Evolutionary conservation across 2,113 vertebrate genomes (phyloP), one percentile per base, ranked within the genome.

Genomic region (Onychorhynchus coronatus): DNA sequence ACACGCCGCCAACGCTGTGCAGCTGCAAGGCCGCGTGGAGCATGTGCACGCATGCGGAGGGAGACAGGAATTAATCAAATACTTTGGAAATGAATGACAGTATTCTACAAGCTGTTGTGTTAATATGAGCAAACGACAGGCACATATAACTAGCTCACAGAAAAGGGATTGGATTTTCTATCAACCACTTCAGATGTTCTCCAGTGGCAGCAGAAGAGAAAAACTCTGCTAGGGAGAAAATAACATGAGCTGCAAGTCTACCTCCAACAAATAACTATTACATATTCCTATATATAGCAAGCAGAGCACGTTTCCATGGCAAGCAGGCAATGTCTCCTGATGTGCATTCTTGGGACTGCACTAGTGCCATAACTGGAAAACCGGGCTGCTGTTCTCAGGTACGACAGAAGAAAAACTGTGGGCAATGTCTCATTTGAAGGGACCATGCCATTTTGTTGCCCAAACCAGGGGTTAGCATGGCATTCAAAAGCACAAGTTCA

Each of bases 1-100:
- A 72, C 61, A 39, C 0, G 1, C 11, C 0, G 3, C 42, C 2
- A 6, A 55, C 0, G 0, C 31, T 0, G 0, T 22, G 52, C 88
- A 74, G 75, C 75, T 88, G 62, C 75, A 88, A 35, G 59, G 35
- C 55, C 77, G 49, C 0, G 0, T 27, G 31, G 14, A 35, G 13
- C 3, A 0, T 4, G 30, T 17, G 73, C 1, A 2, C 20, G 8
- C 17, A 62, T 28, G 8, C 16, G 58, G 27, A 47, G 8, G 7
- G 33, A 8, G 28, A 53, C 10, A 77, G 27, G 33, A 63, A 42
- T 3, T 52, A 44, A 55, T 44, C 22, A 1, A 2, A 18, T 19
- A 37, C 20, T 68, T 68, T 13, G 25, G 82, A 91, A 78, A 87
- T 0, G 0, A 71, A 72, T 59, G 8, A 58, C 21, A 56, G 49